A percentile compares a stretch with the other conserved stretches of the same genome.
phyloP scores from a whole-genome alignment of 2,888 invertebrate species.

The Drosophila hamatofila region DNA sequence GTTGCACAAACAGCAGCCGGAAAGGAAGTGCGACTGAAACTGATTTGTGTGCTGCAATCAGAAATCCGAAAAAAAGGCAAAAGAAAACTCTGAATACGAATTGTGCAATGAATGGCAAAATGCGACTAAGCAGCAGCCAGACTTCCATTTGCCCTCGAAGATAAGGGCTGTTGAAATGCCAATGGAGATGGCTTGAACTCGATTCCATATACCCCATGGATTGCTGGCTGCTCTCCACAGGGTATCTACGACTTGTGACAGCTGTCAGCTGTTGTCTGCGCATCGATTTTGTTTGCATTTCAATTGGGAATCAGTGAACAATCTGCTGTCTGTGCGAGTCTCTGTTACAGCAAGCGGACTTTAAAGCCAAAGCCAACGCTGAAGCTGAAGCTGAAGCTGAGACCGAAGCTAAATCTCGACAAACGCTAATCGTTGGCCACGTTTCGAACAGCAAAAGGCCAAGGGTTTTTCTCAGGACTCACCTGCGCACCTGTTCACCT shows the following conservation, averaged over 20 bases:
- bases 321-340: constrained; percentile 1
- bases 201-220: not conserved
- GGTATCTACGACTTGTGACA: constrained; percentile 20
- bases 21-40: constrained; percentile 14
- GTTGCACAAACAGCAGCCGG: constrained; percentile 33
- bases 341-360: constrained; percentile 1
- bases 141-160: not conserved
- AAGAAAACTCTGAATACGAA: constrained; percentile 31
- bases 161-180: not conserved
- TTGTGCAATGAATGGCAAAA: constrained; percentile 52
- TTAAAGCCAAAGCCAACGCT: constrained; percentile 21
- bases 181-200: not conserved
- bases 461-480: constrained; percentile 22
- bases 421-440: constrained; percentile 58
- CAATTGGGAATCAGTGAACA: constrained; percentile 53
- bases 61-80: constrained; percentile 19
- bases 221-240: not conserved
- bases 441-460: constrained; percentile 6
- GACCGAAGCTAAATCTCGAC: constrained; percentile 28
- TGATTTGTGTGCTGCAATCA: constrained; percentile 46
- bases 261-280: constrained; percentile 12
- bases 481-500: constrained; percentile 34
- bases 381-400: constrained; percentile 25
- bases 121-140: constrained; percentile 17
- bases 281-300: constrained; percentile 53